Percentiles rank a stretch among this genome's conserved stretches.
Conservation (phyloP, 2,888 invertebrate species). For the Acrocera orbiculus region DNA sequence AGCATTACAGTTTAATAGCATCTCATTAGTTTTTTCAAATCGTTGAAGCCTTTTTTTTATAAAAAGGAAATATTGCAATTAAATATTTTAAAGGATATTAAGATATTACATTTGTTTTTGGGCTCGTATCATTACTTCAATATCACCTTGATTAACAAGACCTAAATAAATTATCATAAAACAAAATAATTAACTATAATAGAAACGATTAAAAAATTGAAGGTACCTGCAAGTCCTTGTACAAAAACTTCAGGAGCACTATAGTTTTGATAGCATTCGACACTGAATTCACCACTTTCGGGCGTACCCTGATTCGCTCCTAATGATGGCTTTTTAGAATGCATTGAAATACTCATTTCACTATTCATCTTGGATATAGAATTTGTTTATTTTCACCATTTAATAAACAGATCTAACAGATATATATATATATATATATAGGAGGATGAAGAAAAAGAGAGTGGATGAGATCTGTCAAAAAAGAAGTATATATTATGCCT, state of each 20-base stretch:
- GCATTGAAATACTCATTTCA: slow-evolving; percentile 17
- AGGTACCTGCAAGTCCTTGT: slow-evolving; percentile 80
- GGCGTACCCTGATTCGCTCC: slow-evolving; percentile 16
- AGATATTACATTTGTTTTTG: slow-evolving; percentile 73
- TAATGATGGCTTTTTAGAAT: slow-evolving; percentile 14
- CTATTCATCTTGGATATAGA: slow-evolving; percentile 13
- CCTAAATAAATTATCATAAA: too few species aligned
- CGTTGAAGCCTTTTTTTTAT: slow-evolving; percentile 77
- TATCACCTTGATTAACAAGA: slow-evolving; percentile 82
- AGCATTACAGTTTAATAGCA: slow-evolving; percentile 92
- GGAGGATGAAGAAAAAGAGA: too few species aligned
- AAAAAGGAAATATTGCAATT: slow-evolving; percentile 14
- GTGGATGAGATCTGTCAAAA: too few species aligned
- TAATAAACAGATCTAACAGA: too few species aligned
- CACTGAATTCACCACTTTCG: slow-evolving; percentile 36
- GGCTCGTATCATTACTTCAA: slow-evolving; percentile 72
- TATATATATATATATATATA: too few species aligned
- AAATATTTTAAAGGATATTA: too few species aligned
- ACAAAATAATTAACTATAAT: slow-evolving; percentile 19
- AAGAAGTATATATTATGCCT: too few species aligned
- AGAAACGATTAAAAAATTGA: slow-evolving; percentile 25
- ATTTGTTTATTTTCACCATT: neutral
- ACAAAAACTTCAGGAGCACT: slow-evolving; percentile 82
- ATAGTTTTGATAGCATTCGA: slow-evolving; percentile 79
- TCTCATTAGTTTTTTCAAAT: slow-evolving; percentile 98